These are phyloP conservation scores for Petroica traversi DNA, from an alignment of 2,113 vertebrate species.

Conservation along the genomic window DNA sequence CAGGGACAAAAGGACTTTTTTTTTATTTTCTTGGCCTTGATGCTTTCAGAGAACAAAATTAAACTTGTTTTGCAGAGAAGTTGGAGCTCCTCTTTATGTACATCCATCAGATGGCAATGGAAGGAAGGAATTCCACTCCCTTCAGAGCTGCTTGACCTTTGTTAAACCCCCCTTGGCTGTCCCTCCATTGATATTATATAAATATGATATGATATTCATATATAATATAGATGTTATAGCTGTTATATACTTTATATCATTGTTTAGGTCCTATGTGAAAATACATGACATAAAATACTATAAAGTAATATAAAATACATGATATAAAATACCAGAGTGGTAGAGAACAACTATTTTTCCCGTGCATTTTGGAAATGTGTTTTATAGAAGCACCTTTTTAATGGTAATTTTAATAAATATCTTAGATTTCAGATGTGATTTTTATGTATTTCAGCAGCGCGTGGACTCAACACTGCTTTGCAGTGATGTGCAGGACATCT, in stretches of 20 bases:
- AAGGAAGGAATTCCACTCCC: not conserved
- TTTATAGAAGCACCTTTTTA: not conserved
- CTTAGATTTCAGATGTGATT: not conserved
- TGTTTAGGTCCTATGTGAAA: not conserved
- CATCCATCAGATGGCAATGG: not conserved
- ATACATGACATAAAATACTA: not conserved
- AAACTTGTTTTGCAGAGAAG: not conserved
- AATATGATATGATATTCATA: rapidly evolving
- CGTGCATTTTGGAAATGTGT: rapidly evolving
- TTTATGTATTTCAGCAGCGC: not conserved
- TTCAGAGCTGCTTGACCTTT: not conserved
- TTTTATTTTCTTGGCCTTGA: not conserved
- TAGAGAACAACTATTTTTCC: not conserved
- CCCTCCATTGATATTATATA: rapidly evolving
- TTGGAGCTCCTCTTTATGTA: not conserved
- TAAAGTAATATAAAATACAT: not conserved
- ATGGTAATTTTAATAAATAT: not conserved
- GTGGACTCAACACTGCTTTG: not conserved
- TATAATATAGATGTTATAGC: not conserved
- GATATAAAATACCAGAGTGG: rapidly evolving
- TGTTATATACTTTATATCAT: not conserved
- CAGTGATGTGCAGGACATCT: not conserved
- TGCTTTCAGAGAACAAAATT: not conserved
- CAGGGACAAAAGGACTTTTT: not conserved
- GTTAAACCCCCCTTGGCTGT: not conserved